Percentiles rank a stretch among this genome's conserved stretches.
phyloP scores from a whole-genome alignment of 2,113 vertebrate species.

The Cyprinodon tularosa region DNA sequence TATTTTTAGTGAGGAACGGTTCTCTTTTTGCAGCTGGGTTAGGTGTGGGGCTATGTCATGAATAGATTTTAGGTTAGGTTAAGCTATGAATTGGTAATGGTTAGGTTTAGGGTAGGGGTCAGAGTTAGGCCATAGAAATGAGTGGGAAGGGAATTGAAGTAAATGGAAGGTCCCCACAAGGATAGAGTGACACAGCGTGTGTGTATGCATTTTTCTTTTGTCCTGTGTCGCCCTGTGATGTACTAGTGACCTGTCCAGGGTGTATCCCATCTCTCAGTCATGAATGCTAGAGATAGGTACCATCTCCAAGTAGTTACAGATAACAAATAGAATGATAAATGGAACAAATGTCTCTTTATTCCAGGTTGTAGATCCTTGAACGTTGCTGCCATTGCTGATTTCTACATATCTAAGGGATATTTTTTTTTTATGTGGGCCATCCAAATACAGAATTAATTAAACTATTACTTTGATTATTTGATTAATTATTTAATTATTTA shows the following conservation, averaged over 20 bases:
- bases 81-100: too few relatives aligned
- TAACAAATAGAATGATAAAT: neutral
- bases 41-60: too few relatives aligned
- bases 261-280: too few relatives aligned
- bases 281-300: too few relatives aligned
- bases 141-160: too few relatives aligned
- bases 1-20: neutral
- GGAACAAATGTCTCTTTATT: neutral
- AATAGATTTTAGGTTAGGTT: too few relatives aligned
- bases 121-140: too few relatives aligned
- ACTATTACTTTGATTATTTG: too few relatives aligned
- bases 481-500: too few relatives aligned
- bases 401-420: neutral
- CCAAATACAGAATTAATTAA: neutral
- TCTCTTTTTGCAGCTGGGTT: too few relatives aligned
- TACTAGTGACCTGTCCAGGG: neutral
- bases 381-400: neutral
- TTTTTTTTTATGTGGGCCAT: neutral
- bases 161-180: too few relatives aligned
- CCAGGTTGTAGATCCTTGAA: neutral
- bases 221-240: neutral
- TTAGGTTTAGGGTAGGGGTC: too few relatives aligned
- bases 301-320: neutral
- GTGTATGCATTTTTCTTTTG: neutral
- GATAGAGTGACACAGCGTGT: neutral